Evolutionary conservation across 2,113 vertebrate species (phyloP).

Genomic region (Sinocyclocheilus maitianheensis): DNA sequence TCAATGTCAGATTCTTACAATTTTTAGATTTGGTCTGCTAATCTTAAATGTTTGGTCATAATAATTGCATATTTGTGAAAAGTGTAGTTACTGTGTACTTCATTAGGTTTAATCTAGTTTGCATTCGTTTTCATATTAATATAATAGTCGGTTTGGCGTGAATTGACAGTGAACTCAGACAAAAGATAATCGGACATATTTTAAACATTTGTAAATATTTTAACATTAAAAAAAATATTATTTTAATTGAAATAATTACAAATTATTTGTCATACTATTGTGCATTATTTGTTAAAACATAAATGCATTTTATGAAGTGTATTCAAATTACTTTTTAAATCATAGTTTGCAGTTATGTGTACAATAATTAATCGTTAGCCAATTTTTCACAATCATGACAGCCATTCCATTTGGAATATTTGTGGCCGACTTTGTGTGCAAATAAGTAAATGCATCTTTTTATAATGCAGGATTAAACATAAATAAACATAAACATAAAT

Average conservation of each 20-base stretch:
- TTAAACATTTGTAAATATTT: slow-evolving; percentile 3
- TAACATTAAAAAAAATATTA: not conserved
- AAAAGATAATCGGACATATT: not conserved
- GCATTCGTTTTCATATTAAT: not conserved
- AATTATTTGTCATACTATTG: not conserved
- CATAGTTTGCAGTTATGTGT: not conserved
- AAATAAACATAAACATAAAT: not conserved
- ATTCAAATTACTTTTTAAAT: not conserved
- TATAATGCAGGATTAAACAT: not conserved
- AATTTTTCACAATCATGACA: not conserved
- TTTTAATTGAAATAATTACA: not conserved
- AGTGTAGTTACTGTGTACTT: not conserved
- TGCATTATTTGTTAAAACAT: not conserved
- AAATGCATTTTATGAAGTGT: not conserved
- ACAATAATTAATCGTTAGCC: not conserved
- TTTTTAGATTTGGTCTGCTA: not conserved
- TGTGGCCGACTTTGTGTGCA: not conserved
- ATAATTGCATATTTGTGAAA: not conserved
- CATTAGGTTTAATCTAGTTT: not conserved
- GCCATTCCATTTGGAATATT: not conserved
- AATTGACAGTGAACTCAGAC: not conserved
- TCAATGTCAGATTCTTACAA: not conserved
- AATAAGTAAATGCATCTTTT: not conserved
- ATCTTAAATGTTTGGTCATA: not conserved
- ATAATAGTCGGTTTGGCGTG: not conserved